Conservation (phyloP, 92 coral and sea anemone genomes). For the Meandrina meandrites region DNA sequence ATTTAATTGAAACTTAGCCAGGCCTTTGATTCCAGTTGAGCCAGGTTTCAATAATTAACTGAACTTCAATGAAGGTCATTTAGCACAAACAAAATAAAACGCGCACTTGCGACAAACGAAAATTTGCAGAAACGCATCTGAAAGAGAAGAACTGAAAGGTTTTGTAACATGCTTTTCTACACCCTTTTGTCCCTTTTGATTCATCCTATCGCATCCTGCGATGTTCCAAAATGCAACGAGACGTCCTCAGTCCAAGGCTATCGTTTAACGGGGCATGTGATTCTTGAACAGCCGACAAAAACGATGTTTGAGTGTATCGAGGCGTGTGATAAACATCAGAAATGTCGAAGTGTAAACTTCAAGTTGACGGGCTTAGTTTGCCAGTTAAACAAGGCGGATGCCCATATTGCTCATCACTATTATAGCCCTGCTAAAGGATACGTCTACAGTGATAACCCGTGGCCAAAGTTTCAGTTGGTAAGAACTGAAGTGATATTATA, state of each 20-base stretch:
- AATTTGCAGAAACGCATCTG: neutral
- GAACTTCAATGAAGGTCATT: neutral
- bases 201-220: neutral
- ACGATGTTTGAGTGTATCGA: neutral
- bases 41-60: too few relatives aligned
- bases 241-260: conserved; percentile 11
- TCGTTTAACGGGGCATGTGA: neutral
- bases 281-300: neutral
- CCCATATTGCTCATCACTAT: neutral
- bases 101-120: too few relatives aligned
- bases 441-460: conserved; percentile 5
- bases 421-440: conserved; percentile 3
- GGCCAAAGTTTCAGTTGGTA: conserved; percentile 17
- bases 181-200: neutral
- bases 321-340: neutral
- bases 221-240: neutral
- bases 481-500: neutral
- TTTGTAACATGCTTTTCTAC: neutral
- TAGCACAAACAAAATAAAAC: too few relatives aligned
- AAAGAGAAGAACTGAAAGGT: too few relatives aligned
- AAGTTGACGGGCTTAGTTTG: neutral
- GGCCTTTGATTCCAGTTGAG: neutral
- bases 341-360: neutral
- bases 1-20: neutral
- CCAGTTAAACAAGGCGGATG: conserved; percentile 16